phyloP scores from a whole-genome alignment of 2,888 invertebrate genomes.

The Nomada fabriciana region DNA sequence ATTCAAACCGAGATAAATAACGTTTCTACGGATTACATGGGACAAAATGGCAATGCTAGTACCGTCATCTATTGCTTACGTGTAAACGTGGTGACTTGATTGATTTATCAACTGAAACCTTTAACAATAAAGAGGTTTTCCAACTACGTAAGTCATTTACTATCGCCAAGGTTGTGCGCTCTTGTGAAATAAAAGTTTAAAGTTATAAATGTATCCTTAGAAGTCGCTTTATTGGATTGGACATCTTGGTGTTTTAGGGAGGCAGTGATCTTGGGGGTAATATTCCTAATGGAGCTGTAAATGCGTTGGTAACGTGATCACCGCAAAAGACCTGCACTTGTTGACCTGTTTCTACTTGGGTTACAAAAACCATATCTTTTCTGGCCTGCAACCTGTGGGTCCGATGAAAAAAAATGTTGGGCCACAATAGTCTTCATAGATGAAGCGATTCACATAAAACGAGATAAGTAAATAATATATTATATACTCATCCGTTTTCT shows the following conservation, averaged over 20 bases:
- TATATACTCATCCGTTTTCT: too few relatives aligned
- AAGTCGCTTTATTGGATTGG: neutral
- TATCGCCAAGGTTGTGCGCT: too few relatives aligned
- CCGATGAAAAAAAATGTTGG: neutral
- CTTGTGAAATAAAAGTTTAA: too few relatives aligned
- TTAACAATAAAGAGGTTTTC: too few relatives aligned
- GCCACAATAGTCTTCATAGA: neutral
- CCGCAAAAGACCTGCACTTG: conserved; percentile 61
- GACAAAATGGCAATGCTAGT: too few relatives aligned
- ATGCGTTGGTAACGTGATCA: conserved; percentile 44
- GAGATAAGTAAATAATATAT: too few relatives aligned
- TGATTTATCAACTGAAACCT: too few relatives aligned
- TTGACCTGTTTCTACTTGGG: conserved; percentile 56
- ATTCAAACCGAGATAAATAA: too few relatives aligned
- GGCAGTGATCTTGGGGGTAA: neutral
- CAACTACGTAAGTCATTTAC: too few relatives aligned
- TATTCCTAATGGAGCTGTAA: conserved; percentile 22
- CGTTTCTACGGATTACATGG: neutral
- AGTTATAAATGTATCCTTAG: too few relatives aligned
- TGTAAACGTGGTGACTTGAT: too few relatives aligned
- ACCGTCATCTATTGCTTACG: neutral
- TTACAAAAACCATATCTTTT: conserved; percentile 56
- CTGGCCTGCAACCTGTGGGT: conserved; percentile 64
- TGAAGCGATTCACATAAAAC: neutral
- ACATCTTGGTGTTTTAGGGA: too few relatives aligned